phyloP scores from a whole-genome alignment of 2,888 invertebrate species.

The Heliconius charithonia region DNA sequence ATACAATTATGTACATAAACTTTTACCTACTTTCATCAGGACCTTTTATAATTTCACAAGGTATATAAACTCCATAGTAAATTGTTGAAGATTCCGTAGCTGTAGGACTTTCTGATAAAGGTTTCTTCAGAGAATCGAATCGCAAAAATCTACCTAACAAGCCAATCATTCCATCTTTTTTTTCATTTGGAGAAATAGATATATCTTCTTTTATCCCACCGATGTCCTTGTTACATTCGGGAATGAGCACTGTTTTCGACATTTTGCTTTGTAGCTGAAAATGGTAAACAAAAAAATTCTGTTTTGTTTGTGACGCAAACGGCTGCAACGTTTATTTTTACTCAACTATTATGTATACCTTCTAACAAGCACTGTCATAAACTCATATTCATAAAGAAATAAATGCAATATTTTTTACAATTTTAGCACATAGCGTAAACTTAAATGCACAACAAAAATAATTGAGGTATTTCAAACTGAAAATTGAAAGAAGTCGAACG shows the following conservation, averaged over 20 bases:
- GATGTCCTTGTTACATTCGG: slow-evolving; percentile 72
- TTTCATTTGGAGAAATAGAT: slow-evolving; percentile 69
- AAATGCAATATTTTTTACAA: slow-evolving; percentile 13
- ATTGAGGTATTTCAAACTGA: slow-evolving; percentile 57
- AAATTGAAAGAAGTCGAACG: slow-evolving; percentile 61
- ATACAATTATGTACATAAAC: slow-evolving; percentile 29
- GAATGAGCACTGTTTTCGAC: slow-evolving; percentile 77
- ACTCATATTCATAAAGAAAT: slow-evolving; percentile 60
- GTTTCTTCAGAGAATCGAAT: slow-evolving; percentile 69
- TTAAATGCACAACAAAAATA: slow-evolving; percentile 51
- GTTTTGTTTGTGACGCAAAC: slow-evolving; percentile 80
- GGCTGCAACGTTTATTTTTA: slow-evolving; percentile 71
- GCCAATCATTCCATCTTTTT: slow-evolving; percentile 72
- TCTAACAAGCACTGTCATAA: slow-evolving; percentile 64
- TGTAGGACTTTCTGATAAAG: slow-evolving; percentile 62
- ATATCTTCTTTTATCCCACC: slow-evolving; percentile 72
- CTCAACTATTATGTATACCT: slow-evolving; percentile 58
- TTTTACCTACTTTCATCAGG: slow-evolving; percentile 75
- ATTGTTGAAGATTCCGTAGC: slow-evolving; percentile 64
- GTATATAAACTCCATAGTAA: slow-evolving; percentile 81
- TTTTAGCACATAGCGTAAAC: slow-evolving; percentile 58
- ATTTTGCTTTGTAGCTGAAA: slow-evolving; percentile 67
- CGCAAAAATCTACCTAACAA: slow-evolving; percentile 71
- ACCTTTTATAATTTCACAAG: slow-evolving; percentile 80
- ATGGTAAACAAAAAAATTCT: slow-evolving; percentile 71